These are phyloP conservation scores for Batillaria attramentaria DNA, from an alignment of 1,140 invertebrate genomes.

Conservation along the genomic window DNA sequence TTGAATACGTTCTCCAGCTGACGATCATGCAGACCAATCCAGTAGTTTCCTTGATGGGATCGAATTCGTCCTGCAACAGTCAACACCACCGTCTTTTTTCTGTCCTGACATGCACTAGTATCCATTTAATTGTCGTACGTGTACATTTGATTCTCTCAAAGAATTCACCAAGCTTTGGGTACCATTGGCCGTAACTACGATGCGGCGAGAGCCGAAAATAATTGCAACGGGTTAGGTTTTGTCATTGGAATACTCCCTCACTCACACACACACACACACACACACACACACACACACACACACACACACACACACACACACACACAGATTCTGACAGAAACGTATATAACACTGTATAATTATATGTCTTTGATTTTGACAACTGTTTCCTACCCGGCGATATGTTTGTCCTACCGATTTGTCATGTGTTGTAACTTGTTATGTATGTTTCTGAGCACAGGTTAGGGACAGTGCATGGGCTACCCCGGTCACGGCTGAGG, in stretches of 20 bases:
- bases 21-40: slow-evolving; percentile 58
- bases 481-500: neutral
- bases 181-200: too few relatives aligned
- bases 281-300: neutral
- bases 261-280: too few relatives aligned
- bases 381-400: too few relatives aligned
- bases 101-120: too few relatives aligned
- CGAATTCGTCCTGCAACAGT: slow-evolving; percentile 14
- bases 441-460: too few relatives aligned
- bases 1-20: slow-evolving; percentile 37
- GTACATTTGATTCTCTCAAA: too few relatives aligned
- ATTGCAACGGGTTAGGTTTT: too few relatives aligned
- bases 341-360: neutral
- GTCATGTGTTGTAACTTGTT: too few relatives aligned
- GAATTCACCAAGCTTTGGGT: too few relatives aligned
- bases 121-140: too few relatives aligned
- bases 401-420: too few relatives aligned
- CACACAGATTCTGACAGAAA: neutral
- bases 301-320: neutral
- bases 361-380: neutral
- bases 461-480: neutral
- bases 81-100: neutral
- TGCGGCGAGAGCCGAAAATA: too few relatives aligned
- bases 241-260: neutral
- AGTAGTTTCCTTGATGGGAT: slow-evolving; percentile 37